These are phyloP conservation scores for Coremacera marginata DNA, from an alignment of 2,888 invertebrate genomes.

Conservation along the genomic window DNA sequence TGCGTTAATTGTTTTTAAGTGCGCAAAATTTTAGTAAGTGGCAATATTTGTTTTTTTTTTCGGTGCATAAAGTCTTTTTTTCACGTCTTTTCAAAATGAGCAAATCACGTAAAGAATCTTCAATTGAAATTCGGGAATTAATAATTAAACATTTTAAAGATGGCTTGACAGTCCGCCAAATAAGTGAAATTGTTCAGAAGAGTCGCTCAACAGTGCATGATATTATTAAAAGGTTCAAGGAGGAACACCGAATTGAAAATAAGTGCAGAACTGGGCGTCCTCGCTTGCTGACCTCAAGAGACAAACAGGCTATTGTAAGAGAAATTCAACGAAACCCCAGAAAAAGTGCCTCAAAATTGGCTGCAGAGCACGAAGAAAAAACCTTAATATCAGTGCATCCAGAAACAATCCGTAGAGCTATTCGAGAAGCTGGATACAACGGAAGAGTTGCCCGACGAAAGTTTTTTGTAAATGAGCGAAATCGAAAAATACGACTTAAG, in stretches of 20 bases:
- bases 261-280: constrained; percentile 1
- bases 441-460: neutral
- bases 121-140: neutral
- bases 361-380: neutral
- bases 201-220: neutral
- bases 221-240: neutral
- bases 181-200: neutral
- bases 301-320: neutral
- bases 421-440: constrained; percentile 1
- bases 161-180: constrained; percentile 1
- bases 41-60: neutral
- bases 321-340: neutral
- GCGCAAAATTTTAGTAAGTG: neutral
- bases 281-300: neutral
- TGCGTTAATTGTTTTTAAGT: neutral
- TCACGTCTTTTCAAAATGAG: neutral
- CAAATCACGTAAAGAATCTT: too few relatives aligned
- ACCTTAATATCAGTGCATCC: neutral
- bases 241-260: neutral
- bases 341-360: neutral
- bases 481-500: neutral
- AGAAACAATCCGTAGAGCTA: neutral
- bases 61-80: neutral
- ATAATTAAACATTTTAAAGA: neutral
- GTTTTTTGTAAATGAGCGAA: neutral